Conservation (phyloP, 1,140 invertebrate genomes). For the Hyles euphorbiae region DNA sequence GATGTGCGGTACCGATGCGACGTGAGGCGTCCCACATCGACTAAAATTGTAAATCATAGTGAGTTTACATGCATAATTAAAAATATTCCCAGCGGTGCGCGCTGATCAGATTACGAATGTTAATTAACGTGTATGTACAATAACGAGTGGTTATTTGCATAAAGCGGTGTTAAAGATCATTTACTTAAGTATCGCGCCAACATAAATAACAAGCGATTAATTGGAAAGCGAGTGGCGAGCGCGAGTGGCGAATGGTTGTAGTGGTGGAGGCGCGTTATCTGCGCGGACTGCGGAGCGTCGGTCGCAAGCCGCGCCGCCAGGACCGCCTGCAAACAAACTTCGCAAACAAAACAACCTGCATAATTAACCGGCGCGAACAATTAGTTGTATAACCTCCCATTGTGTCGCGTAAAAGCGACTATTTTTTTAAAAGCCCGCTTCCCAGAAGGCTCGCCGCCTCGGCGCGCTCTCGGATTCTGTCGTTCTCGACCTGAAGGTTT, state of each 20-base stretch:
- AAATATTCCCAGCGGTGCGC: no score
- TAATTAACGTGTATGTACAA: no score
- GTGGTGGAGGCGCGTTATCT: slow-evolving; percentile 23
- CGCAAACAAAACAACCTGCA: slow-evolving; percentile 56
- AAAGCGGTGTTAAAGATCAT: slow-evolving; percentile 13
- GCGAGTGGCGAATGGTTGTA: slow-evolving; percentile 6
- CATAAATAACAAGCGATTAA: slow-evolving; percentile 35
- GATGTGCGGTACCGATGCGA: no score
- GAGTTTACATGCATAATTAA: no score
- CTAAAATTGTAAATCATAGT: no score
- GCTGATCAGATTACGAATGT: no score
- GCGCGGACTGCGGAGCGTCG: slow-evolving; percentile 8
- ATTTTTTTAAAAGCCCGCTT: slow-evolving; percentile 48
- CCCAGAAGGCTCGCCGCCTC: slow-evolving; percentile 54
- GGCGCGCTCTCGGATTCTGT: slow-evolving; percentile 31
- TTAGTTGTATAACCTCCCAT: slow-evolving; percentile 67
- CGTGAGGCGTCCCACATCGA: no score
- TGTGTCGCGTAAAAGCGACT: slow-evolving; percentile 46
- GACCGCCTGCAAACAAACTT: slow-evolving; percentile 30
- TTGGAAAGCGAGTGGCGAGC: slow-evolving; percentile 37
- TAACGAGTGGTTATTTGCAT: neutral
- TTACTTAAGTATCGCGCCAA: slow-evolving; percentile 6
- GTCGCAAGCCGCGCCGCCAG: neutral
- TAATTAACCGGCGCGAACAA: slow-evolving; percentile 69
- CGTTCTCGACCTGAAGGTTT: slow-evolving; percentile 29